Conservation (phyloP, 2,888 invertebrate genomes). For the Macrophya annulata region DNA sequence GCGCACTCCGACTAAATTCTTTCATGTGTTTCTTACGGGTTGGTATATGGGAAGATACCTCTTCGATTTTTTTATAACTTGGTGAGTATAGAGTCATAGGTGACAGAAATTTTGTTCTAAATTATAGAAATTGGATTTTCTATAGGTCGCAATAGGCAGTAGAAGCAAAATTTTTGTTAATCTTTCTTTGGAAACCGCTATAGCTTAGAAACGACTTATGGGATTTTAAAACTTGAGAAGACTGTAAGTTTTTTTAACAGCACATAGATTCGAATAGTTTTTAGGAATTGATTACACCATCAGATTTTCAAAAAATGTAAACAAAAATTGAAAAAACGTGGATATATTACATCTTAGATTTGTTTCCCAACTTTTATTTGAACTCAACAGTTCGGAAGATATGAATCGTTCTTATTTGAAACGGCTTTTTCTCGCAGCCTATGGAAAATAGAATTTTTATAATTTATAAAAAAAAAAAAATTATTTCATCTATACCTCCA, state of each 20-base stretch:
- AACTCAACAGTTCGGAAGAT: not conserved
- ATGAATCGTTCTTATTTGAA: not conserved
- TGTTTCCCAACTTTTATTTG: not conserved
- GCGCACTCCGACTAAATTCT: too few relatives aligned
- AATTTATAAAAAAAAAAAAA: too few relatives aligned
- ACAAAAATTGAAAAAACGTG: not conserved
- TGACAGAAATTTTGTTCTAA: not conserved
- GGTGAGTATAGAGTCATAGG: not conserved
- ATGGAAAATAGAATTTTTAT: too few relatives aligned
- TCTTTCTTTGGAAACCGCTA: not conserved
- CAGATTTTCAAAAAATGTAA: not conserved
- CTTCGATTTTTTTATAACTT: not conserved
- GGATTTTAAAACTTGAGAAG: not conserved
- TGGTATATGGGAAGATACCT: too few relatives aligned
- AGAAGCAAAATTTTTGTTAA: not conserved
- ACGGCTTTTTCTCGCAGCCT: too few relatives aligned
- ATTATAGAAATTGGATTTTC: not conserved
- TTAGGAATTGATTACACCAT: not conserved
- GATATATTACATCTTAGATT: not conserved
- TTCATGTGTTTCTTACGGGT: too few relatives aligned
- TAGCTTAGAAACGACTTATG: not conserved
- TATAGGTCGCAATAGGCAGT: not conserved
- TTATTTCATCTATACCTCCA: too few relatives aligned
- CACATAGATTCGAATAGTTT: not conserved
- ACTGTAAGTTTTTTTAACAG: not conserved